phyloP scores from a whole-genome alignment of 1,140 invertebrate species.

The Chlorops oryzae region DNA sequence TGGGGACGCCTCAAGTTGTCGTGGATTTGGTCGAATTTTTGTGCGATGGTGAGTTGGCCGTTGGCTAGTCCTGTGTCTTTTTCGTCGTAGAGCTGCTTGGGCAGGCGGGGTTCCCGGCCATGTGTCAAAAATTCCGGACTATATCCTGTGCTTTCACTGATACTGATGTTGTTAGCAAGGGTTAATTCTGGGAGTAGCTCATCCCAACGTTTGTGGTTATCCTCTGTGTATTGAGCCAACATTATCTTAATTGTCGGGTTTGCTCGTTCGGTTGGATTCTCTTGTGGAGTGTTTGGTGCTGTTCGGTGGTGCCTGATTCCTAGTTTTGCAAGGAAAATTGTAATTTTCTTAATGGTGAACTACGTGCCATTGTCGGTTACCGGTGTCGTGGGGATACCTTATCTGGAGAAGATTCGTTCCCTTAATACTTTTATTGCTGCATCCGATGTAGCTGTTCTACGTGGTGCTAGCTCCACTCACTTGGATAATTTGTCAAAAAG shows the following conservation, averaged over 20 bases:
- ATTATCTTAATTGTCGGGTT: conserved; percentile 3
- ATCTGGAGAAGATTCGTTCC: neutral
- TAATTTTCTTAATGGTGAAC: neutral
- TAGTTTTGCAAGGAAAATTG: neutral
- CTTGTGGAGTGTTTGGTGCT: neutral
- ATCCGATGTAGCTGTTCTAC: neutral
- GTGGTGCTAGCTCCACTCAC: neutral
- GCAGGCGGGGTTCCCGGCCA: no score
- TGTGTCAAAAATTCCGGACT: no score
- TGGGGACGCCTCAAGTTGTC: no score
- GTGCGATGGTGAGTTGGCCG: no score
- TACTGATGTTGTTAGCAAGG: no score
- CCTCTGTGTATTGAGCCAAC: neutral
- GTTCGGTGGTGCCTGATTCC: neutral
- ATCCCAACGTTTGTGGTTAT: conserved; percentile 1
- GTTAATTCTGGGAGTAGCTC: neutral
- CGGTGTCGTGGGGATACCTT: neutral
- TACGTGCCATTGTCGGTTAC: conserved; percentile 3
- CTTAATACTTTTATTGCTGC: conserved; percentile 1
- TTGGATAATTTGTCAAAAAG: neutral
- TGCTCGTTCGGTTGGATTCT: conserved; percentile 2
- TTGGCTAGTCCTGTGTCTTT: no score
- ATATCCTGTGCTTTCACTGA: no score
- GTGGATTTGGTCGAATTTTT: no score
- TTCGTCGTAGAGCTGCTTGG: no score